Evolutionary conservation across 2,797 vertebrate species (phyloP), one percentile per base, ranked within the genome.

Genomic region (Coregonus suidteri): DNA sequence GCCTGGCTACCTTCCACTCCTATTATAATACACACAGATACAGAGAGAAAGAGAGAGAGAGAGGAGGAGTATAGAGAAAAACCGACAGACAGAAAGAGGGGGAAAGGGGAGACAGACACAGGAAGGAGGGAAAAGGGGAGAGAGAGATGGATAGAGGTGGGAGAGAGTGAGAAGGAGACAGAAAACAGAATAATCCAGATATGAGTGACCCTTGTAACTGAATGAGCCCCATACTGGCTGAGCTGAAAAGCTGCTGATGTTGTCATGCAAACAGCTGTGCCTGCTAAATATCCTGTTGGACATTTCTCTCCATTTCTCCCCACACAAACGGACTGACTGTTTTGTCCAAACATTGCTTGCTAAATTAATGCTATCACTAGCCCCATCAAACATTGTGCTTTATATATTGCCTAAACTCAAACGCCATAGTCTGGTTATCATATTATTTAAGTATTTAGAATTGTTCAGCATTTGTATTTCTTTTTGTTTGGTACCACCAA

Each of bases 21-120:
- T 62, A 25, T 64, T 74, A 74, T 51, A 52, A 71, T 25, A 7
- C 62, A 54, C 53, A 54, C 3, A 54, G 53, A 11, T n/a, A 54
- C 25, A 73, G 53, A 73, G 75, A 34, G 41, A 74, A 31, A 18
- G 67, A 65, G 25, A 65, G 64, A 31, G 59, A 64, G 59, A 20
- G 51, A 30, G 18, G 1, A 3, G 64, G 37, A 20, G 0, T 25
- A 25, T 25, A 25, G 25, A 25, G 11, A 51, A 34, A 30, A 41
- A 75, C 73, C 71, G 65, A 85, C 77, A 54, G 53, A 16, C 25
- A 25, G 25, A 25, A 25, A 25, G 25, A 25, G 53, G 16, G 52
- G 16, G 53, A 54, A 13, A 54, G 14, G 37, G 37, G 37, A 54
- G 20, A 66, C 7, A 66, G 64, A 31, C 7, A 66, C 25, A 68